These are phyloP conservation scores for Butorides virescens DNA, from an alignment of 2,113 vertebrate species.

Conservation along the genomic window DNA sequence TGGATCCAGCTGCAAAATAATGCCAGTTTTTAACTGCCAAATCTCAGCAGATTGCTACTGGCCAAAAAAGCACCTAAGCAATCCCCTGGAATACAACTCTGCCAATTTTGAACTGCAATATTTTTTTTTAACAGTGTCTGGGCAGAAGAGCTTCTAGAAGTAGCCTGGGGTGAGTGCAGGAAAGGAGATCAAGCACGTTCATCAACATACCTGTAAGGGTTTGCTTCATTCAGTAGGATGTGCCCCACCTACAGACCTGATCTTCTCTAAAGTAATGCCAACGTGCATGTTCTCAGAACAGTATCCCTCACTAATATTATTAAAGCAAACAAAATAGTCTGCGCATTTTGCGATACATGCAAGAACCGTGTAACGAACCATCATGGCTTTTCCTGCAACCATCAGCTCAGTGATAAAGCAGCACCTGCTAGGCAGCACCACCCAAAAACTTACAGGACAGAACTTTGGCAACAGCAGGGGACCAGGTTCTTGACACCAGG, in stretches of 20 bases:
- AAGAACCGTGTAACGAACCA: accelerated
- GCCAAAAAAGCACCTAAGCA: background rate
- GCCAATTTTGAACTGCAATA: background rate
- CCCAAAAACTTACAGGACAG: accelerated
- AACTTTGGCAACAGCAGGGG: background rate
- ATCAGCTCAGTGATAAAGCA: background rate
- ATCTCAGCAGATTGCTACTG: background rate
- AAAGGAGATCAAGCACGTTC: background rate
- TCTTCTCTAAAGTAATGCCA: accelerated
- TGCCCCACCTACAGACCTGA: background rate
- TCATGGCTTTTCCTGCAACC: background rate
- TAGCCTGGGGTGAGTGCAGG: background rate
- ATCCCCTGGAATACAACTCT: background rate
- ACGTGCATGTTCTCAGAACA: accelerated
- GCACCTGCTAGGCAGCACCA: accelerated
- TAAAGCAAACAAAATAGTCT: accelerated
- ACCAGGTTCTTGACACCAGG: background rate
- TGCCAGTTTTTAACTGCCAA: background rate
- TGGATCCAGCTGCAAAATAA: background rate
- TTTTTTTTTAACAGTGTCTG: background rate
- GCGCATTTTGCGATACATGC: accelerated
- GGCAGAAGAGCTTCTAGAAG: background rate
- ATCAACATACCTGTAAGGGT: background rate
- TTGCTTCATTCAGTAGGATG: background rate
- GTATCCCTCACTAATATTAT: accelerated